Evolutionary conservation across 2,888 invertebrate species (phyloP), one percentile per base, ranked within the genome.

Genomic region (Tiliacea aurago): DNA sequence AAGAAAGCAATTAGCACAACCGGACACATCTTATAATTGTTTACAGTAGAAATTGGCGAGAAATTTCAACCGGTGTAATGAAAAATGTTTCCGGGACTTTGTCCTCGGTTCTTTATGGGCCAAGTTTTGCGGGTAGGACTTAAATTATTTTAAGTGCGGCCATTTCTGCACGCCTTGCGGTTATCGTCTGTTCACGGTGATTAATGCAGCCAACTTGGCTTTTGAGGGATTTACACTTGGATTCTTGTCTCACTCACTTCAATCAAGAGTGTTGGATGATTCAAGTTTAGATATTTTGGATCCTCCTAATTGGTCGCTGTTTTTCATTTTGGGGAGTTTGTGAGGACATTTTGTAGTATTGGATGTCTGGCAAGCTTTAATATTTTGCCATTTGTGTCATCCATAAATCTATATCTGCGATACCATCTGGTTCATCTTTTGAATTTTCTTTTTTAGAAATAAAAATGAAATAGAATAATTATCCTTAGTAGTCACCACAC

Each of bases 101-200:
- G 94, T 93, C 93, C 91, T 92, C 88, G 74, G 91, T 93, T 90
- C 92, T 95, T 95, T 95, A 95, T 93, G 92, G 91, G 88, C 88
- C 89, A 94, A 95, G 92, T 95, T 94, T 81, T 91, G 90, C 85
- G 90, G 91, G 88, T 88, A 86, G 86, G 90, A 91, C 92, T 93
- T 94, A 93, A 94, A 95, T 95, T 94, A 95, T 95, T 95, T 94
- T 93, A 94, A 94, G 93, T 93, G 92, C 92, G 89, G 87, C 93
- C 91, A 91, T 92, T 94, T 91, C 90, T 88, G 91, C 91, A 89
- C 92, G 92, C 89, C 94, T 94, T 93, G 95, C 90, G 94, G 94
- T 94, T 94, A 95, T 94, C 93, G 93, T 93, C 93, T 89, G 78
- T 85, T 90, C 85, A 69, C 84, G 70, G 89, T 92, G 94, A 95